Evolutionary conservation across 2,888 invertebrate genomes (phyloP).

Genomic region (Meteorus colon): DNA sequence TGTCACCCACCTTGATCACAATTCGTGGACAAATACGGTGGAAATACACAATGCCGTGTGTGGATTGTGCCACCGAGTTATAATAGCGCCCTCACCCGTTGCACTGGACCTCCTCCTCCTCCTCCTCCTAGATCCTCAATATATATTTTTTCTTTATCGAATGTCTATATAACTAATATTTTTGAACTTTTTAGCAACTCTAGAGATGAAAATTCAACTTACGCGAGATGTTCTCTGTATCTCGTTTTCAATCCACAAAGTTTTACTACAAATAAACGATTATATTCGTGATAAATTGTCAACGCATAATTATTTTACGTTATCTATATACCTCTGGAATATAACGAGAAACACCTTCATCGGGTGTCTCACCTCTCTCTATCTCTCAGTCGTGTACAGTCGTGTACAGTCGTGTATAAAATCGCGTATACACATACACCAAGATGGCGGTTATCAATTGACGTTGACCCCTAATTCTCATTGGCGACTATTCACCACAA

Average conservation of each 20-base stretch:
- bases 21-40: slow-evolving; percentile 20
- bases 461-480: slow-evolving; percentile 47
- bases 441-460: slow-evolving; percentile 61
- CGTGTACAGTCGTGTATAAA: not conserved
- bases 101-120: not conserved
- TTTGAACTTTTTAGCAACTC: not conserved
- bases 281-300: slow-evolving; percentile 40
- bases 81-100: slow-evolving; percentile 27
- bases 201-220: not conserved
- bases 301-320: slow-evolving; percentile 49
- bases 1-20: slow-evolving; percentile 19
- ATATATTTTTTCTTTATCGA: not conserved
- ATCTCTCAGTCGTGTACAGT: slow-evolving; percentile 27
- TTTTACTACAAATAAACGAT: not conserved
- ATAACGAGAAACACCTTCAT: slow-evolving; percentile 32
- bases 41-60: slow-evolving; percentile 1
- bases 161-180: not conserved
- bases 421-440: slow-evolving; percentile 24
- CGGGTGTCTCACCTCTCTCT: slow-evolving; percentile 33
- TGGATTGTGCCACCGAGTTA: not conserved
- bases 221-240: not conserved
- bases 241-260: slow-evolving; percentile 13
- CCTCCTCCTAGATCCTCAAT: slow-evolving; percentile 32
- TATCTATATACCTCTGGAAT: slow-evolving; percentile 27
- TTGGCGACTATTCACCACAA: not conserved